phyloP scores from a whole-genome alignment of 2,888 invertebrate species.

The Asteroscopus sphinx region DNA sequence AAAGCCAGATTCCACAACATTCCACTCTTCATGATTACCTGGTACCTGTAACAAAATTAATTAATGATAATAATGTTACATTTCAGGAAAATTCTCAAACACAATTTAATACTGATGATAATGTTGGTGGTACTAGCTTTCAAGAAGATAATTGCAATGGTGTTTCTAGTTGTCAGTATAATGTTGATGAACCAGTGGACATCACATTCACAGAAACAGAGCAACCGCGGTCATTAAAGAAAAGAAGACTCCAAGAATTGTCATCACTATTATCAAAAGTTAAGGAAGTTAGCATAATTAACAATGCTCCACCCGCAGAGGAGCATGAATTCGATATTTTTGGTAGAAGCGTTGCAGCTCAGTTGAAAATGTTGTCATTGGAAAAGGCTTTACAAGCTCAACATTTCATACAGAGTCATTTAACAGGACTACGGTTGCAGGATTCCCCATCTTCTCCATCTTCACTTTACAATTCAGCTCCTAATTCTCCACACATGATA shows the following conservation, averaged over 20 bases:
- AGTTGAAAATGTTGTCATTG: slow-evolving; percentile 37
- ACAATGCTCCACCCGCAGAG: slow-evolving; percentile 10
- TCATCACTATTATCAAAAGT: slow-evolving; percentile 26
- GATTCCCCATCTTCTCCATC: slow-evolving; percentile 4
- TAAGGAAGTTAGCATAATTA: slow-evolving; percentile 19
- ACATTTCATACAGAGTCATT: slow-evolving; percentile 45
- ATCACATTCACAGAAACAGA: background rate
- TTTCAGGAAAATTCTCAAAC: background rate
- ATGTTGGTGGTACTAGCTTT: slow-evolving; percentile 1
- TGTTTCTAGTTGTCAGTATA: slow-evolving; percentile 1
- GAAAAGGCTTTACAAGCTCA: slow-evolving; percentile 41
- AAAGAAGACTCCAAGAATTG: slow-evolving; percentile 24
- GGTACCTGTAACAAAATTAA: slow-evolving; percentile 14
- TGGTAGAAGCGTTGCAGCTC: slow-evolving; percentile 42
- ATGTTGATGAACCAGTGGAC: slow-evolving; percentile 10
- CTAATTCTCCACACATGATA: slow-evolving; percentile 5
- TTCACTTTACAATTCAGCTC: slow-evolving; percentile 6
- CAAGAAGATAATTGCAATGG: slow-evolving; percentile 21
- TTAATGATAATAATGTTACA: background rate
- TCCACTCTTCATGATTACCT: slow-evolving; percentile 12
- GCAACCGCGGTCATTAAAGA: slow-evolving; percentile 16
- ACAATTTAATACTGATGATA: slow-evolving; percentile 11
- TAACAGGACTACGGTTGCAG: slow-evolving; percentile 38
- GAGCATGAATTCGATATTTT: slow-evolving; percentile 47
- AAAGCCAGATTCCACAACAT: slow-evolving; percentile 4